These are phyloP conservation scores for Oenanthe oenanthe DNA, from an alignment of 2,113 vertebrate species.

Conservation along the genomic window DNA sequence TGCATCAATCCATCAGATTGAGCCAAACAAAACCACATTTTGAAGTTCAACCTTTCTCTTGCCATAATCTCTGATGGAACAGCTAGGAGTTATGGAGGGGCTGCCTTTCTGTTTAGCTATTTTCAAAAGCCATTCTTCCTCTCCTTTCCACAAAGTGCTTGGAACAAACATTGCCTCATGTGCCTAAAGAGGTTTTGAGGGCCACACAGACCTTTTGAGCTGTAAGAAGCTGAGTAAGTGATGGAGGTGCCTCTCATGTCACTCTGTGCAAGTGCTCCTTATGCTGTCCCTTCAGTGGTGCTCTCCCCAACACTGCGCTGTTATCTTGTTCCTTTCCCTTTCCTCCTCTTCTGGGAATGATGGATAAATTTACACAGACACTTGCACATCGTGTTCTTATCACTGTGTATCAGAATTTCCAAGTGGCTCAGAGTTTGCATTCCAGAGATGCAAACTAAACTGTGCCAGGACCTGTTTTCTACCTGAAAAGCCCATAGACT, in stretches of 20 bases:
- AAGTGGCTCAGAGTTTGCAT: not conserved
- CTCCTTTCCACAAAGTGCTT: not conserved
- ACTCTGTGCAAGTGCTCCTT: not conserved
- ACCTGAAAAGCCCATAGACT: not conserved
- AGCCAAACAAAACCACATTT: not conserved
- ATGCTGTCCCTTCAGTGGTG: not conserved
- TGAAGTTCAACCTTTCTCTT: not conserved
- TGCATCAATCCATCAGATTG: not conserved
- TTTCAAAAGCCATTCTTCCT: not conserved
- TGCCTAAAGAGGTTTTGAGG: not conserved
- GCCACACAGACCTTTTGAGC: not conserved
- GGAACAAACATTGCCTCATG: not conserved
- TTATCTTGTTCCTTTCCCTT: not conserved
- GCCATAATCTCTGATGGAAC: not conserved
- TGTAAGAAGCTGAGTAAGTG: not conserved
- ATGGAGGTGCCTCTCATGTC: not conserved
- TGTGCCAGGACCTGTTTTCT: not conserved
- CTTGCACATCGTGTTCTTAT: not conserved
- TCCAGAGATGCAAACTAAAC: not conserved
- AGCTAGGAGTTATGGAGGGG: not conserved
- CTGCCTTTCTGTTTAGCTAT: not conserved
- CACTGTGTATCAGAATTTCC: not conserved
- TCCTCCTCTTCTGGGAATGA: not conserved
- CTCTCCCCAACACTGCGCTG: not conserved
- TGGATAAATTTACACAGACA: not conserved